These are phyloP conservation scores for Limenitis camilla DNA, from an alignment of 2,888 invertebrate genomes.

Conservation along the genomic window DNA sequence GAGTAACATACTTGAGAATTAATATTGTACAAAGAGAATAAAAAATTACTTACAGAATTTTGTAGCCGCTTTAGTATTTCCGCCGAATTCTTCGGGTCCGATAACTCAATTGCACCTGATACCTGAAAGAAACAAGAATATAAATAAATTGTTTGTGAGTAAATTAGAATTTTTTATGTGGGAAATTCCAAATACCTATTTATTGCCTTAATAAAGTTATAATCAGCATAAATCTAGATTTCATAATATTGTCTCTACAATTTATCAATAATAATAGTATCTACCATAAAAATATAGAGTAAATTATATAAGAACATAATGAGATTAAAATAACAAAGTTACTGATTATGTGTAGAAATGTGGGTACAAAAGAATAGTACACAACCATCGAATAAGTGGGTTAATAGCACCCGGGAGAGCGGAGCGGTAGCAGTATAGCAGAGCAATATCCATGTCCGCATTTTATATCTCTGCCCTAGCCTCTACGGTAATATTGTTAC, in stretches of 20 bases:
- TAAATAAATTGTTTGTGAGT: neutral
- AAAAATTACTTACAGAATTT: slow-evolving; percentile 47
- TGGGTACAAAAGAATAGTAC: neutral
- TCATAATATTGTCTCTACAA: too few relatives aligned
- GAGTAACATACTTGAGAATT: neutral
- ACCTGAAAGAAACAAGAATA: slow-evolving; percentile 61
- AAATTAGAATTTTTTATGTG: too few relatives aligned
- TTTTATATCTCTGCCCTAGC: slow-evolving; percentile 16
- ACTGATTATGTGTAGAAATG: neutral
- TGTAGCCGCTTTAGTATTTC: slow-evolving; percentile 55
- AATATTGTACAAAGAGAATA: neutral
- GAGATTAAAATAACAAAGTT: too few relatives aligned
- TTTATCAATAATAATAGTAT: too few relatives aligned
- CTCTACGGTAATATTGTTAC: slow-evolving; percentile 9
- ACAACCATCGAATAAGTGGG: slow-evolving; percentile 36
- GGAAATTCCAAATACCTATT: too few relatives aligned
- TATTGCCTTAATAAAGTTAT: too few relatives aligned
- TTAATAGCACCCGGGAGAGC: slow-evolving; percentile 45
- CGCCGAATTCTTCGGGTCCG: slow-evolving; percentile 55
- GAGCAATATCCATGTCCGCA: slow-evolving; percentile 16
- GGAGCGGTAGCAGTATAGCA: slow-evolving; percentile 6
- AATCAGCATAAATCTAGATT: too few relatives aligned
- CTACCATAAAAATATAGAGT: too few relatives aligned
- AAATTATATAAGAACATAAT: too few relatives aligned
- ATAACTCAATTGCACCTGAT: slow-evolving; percentile 57